phyloP scores from a whole-genome alignment of 2,113 vertebrate genomes.

The Azemiops feae region DNA sequence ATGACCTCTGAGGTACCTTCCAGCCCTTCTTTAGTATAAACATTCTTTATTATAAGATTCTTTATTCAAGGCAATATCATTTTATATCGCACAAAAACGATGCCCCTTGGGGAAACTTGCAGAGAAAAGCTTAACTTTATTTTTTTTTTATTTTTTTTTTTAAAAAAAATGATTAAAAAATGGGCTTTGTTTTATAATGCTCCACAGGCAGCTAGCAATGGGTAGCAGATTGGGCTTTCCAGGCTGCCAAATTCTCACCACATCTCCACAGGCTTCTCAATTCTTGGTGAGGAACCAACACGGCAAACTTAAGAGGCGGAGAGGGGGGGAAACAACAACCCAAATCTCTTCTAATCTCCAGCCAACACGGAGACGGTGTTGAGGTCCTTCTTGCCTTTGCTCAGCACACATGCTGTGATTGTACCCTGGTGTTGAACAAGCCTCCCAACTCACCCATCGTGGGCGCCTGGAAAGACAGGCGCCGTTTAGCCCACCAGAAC shows the following conservation, averaged over 20 bases:
- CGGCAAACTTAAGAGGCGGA: background rate
- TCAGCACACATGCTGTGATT: background rate
- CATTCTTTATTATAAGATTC: too few relatives aligned
- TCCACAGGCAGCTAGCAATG: background rate
- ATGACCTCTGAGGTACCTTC: too few relatives aligned
- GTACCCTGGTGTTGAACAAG: background rate
- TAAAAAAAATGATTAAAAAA: too few relatives aligned
- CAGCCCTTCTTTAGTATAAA: too few relatives aligned
- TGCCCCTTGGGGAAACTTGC: too few relatives aligned
- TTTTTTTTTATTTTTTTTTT: too few relatives aligned
- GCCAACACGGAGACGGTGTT: background rate
- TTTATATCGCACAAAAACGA: too few relatives aligned
- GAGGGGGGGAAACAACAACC: too few relatives aligned
- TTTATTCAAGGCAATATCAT: too few relatives aligned
- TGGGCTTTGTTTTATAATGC: too few relatives aligned
- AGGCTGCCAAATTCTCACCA: background rate
- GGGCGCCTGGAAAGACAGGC: background rate
- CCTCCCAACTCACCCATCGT: background rate
- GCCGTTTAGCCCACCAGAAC: background rate
- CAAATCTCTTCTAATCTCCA: too few relatives aligned
- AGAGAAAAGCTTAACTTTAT: too few relatives aligned
- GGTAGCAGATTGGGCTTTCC: background rate
- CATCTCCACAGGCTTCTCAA: background rate
- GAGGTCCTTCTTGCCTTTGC: background rate
- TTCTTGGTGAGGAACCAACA: background rate